A percentile compares a stretch with the other conserved stretches of the same genome.
Conservation (phyloP, 2,113 vertebrate genomes). For the Protobothrops mucrosquamatus region DNA sequence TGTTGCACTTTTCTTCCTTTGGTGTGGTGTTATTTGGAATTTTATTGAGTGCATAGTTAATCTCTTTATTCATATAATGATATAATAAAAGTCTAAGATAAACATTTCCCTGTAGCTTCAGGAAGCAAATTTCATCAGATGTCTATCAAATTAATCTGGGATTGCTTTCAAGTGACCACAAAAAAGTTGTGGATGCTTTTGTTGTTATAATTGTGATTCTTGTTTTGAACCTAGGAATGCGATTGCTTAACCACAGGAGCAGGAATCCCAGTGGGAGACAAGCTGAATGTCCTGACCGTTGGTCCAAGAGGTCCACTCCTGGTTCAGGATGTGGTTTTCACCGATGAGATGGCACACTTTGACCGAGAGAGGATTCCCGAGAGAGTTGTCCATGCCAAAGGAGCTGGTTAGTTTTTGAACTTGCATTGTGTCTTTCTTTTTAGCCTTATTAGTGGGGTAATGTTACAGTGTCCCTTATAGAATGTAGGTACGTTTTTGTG, state of each 20-base stretch:
- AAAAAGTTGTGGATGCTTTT: neutral
- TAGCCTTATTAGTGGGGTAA: neutral
- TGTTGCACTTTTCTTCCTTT: neutral
- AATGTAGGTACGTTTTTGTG: neutral
- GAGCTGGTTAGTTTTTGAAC: slow-evolving; percentile 77
- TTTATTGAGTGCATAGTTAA: neutral
- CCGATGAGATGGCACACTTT: slow-evolving; percentile 97
- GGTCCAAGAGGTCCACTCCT: slow-evolving; percentile 87
- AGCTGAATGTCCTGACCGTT: slow-evolving; percentile 80
- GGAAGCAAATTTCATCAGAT: neutral
- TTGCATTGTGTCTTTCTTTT: neutral
- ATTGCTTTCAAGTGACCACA: neutral
- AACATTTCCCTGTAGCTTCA: neutral
- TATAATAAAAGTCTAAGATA: neutral
- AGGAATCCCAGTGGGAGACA: slow-evolving; percentile 85
- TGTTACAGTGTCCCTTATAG: neutral
- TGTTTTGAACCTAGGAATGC: slow-evolving; percentile 68
- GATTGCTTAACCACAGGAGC: slow-evolving; percentile 86
- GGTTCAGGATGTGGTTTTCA: slow-evolving; percentile 94
- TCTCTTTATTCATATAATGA: neutral
- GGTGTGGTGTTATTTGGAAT: neutral
- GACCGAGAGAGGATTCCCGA: slow-evolving; percentile 97
- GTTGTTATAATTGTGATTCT: neutral
- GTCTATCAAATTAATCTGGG: neutral
- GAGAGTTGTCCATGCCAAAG: slow-evolving; percentile 95